Evolutionary conservation across 2,797 vertebrate genomes (phyloP).

Genomic region (Muraenolepis orangiensis): DNA sequence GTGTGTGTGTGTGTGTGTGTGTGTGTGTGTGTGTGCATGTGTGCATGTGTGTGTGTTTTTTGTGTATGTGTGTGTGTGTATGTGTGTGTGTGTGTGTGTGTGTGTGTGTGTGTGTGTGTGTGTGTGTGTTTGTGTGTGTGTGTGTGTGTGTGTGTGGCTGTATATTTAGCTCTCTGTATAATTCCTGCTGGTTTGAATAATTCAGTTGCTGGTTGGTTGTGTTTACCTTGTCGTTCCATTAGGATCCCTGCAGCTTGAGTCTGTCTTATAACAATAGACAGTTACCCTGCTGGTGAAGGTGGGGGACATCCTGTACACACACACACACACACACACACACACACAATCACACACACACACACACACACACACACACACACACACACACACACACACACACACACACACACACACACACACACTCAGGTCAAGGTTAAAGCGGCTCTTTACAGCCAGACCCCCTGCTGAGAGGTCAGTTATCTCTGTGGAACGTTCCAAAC

Average conservation of each 20-base stretch:
- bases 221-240: slow-evolving; percentile 35
- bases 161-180: neutral
- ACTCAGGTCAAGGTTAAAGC: slow-evolving; percentile 71
- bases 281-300: slow-evolving; percentile 62
- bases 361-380: neutral
- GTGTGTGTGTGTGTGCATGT: neutral
- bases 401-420: slow-evolving; percentile 28
- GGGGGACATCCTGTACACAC: slow-evolving; percentile 82
- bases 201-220: too few relatives aligned
- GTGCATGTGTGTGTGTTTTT: too few relatives aligned
- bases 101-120: too few relatives aligned
- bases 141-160: too few relatives aligned
- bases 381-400: slow-evolving; percentile 1
- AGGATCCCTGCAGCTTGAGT: slow-evolving; percentile 51
- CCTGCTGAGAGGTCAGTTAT: slow-evolving; percentile 48
- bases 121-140: too few relatives aligned
- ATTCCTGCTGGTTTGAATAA: neutral
- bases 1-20: neutral
- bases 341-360: neutral
- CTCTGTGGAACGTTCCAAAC: too few relatives aligned
- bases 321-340: slow-evolving; percentile 61
- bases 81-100: too few relatives aligned
- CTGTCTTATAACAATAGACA: slow-evolving; percentile 76
- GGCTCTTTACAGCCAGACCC: slow-evolving; percentile 64
- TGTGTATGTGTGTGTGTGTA: too few relatives aligned